A percentile compares a stretch with the other conserved stretches of the same genome.
These are phyloP conservation scores for Amphiprion clarkii DNA, from an alignment of 2,797 vertebrate species.

Conservation along the genomic window DNA sequence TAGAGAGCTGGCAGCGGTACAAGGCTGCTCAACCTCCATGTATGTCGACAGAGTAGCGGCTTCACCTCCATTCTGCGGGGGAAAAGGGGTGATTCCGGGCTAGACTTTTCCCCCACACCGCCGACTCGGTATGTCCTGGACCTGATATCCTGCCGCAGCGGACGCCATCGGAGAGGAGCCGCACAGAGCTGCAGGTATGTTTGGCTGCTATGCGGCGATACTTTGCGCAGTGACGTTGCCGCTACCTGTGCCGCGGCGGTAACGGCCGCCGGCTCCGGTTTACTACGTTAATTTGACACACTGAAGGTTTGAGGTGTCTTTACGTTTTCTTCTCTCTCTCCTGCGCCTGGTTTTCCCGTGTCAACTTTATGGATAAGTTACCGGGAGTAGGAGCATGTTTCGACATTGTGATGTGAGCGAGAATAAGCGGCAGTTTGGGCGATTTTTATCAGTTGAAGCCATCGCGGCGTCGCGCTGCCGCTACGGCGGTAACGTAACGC, in stretches of 20 bases:
- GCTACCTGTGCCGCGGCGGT: slow-evolving; percentile 45
- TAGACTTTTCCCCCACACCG: neutral
- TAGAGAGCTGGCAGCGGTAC: slow-evolving; percentile 51
- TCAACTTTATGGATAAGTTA: neutral
- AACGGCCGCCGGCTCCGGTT: neutral
- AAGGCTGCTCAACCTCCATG: slow-evolving; percentile 32
- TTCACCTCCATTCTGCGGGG: slow-evolving; percentile 7
- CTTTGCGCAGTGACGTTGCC: slow-evolving; percentile 67
- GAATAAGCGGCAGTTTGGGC: neutral
- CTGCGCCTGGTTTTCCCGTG: neutral
- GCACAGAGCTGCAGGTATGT: slow-evolving; percentile 70
- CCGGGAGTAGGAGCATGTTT: neutral
- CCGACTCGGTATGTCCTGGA: slow-evolving; percentile 18
- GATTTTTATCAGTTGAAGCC: slow-evolving; percentile 3
- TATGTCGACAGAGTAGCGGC: slow-evolving; percentile 15
- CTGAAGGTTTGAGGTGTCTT: neutral
- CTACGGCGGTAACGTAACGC: slow-evolving; percentile 13
- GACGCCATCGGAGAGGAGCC: slow-evolving; percentile 58
- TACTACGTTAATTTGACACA: neutral
- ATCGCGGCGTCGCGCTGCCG: neutral
- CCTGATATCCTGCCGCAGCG: slow-evolving; percentile 58
- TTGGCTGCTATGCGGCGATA: slow-evolving; percentile 66
- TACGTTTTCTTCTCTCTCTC: neutral
- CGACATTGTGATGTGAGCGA: neutral
- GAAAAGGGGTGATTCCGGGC: neutral